Evolutionary conservation across 2,888 invertebrate species (phyloP).

Genomic region (Loripinus fragilis): DNA sequence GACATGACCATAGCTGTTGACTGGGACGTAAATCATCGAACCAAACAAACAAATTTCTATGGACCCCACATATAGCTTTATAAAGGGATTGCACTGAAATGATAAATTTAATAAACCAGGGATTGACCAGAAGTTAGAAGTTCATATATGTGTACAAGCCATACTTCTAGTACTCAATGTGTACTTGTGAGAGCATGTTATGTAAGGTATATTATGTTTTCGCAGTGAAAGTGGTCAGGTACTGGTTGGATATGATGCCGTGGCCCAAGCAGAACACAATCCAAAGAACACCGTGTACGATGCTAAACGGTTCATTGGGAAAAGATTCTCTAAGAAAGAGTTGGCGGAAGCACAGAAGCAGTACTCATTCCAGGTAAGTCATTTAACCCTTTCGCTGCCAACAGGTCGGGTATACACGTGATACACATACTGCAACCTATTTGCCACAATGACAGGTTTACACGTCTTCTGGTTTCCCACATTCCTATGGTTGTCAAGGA

Average conservation of each 20-base stretch:
- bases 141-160: too few relatives aligned
- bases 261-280: conserved; percentile 84
- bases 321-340: conserved; percentile 81
- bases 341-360: conserved; percentile 73
- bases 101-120: too few relatives aligned
- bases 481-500: too few relatives aligned
- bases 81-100: too few relatives aligned
- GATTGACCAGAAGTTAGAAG: too few relatives aligned
- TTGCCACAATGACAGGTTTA: not conserved
- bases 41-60: too few relatives aligned
- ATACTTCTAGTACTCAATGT: too few relatives aligned
- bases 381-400: not conserved
- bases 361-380: conserved; percentile 81
- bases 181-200: too few relatives aligned
- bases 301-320: conserved; percentile 85
- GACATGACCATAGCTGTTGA: too few relatives aligned
- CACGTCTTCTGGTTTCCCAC: too few relatives aligned
- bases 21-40: too few relatives aligned
- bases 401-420: not conserved
- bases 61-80: too few relatives aligned
- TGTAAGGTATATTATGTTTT: not conserved
- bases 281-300: conserved; percentile 85
- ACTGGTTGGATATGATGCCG: conserved; percentile 84
- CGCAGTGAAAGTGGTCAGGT: conserved; percentile 72
- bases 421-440: not conserved